Base-by-base conservation (phyloP, 2,113 vertebrate species). In the Alouatta palliata region DNA sequence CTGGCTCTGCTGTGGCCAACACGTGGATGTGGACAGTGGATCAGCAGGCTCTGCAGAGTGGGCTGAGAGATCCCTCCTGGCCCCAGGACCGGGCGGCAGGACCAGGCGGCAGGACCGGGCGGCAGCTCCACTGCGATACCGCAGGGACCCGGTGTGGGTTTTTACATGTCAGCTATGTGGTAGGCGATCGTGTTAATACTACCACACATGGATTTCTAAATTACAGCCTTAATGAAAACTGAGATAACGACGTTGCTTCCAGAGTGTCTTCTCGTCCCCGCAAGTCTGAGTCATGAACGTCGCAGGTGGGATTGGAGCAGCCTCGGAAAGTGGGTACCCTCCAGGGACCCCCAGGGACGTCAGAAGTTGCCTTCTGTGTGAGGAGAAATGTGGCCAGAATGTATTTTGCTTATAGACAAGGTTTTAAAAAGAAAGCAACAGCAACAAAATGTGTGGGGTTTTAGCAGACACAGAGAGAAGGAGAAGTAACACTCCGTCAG, bases 161-260 rank as follows among this genome's bases (percentile, higher is more conserved):
- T 79, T 37, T 37, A 49, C 56, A 37, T 66, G 56, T 90, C 71
- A 70, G n/a, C 8, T 56, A 6, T 13, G 58, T 75, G 30, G 84
- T 16, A 58, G 68, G 91, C 25, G 23, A 52, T 79, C 64, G 90
- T 83, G 70, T 58, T 87, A 54, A 25, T 90, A 76, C 76, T 49
- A 64, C 56, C 81, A 79, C 66, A 23, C 43, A 8, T 32, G 52
- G 90, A 49, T 75, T 92, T 85, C 75, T 82, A 87, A 92, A 92
- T 90, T 87, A 73, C 16, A 73, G 54, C 37, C 75, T 83, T 70
- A 32, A 32, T 52, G 83, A 95, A 71, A 96, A 49, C 37, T 20
- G 61, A 37, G 82, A 71, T 96, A 56, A 37, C 45, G n/a, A 3
- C 3, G 35, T 71, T 2, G 0, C 32, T 84, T 73, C 71, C 43